Evolutionary conservation across 1,140 invertebrate species (phyloP).

Genomic region (Pararge aegeria): DNA sequence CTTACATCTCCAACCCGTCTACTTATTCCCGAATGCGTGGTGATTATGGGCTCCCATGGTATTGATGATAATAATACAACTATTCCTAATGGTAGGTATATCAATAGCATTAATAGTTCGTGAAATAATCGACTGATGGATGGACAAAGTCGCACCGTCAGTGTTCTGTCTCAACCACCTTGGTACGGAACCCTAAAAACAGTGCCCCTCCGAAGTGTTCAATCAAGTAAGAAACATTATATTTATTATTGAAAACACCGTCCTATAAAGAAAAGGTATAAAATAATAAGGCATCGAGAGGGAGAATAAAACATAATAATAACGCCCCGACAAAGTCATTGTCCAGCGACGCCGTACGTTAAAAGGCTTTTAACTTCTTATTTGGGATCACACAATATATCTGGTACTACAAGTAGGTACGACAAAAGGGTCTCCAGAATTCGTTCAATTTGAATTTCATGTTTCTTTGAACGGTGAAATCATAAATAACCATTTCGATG

Average conservation of each 20-base stretch:
- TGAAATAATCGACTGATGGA: too few species aligned
- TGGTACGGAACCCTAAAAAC: too few species aligned
- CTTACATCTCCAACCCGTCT: too few species aligned
- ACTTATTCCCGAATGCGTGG: too few species aligned
- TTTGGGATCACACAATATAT: constrained; percentile 43
- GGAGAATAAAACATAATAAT: constrained; percentile 73
- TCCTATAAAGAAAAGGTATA: constrained; percentile 66
- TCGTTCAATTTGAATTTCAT: constrained; percentile 63
- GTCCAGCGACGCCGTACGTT: constrained; percentile 43
- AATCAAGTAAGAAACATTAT: not conserved
- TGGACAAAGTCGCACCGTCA: too few species aligned
- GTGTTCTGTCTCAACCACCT: too few species aligned
- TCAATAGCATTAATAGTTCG: too few species aligned
- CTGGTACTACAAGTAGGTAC: constrained; percentile 11
- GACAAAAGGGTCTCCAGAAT: constrained; percentile 45
- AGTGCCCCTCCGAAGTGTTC: too few species aligned
- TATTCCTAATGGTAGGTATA: too few species aligned
- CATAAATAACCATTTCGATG: constrained; percentile 68
- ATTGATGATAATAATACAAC: too few species aligned
- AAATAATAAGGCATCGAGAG: constrained; percentile 68
- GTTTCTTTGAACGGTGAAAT: constrained; percentile 45
- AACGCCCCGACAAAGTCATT: constrained; percentile 47
- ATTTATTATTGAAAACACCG: constrained; percentile 49
- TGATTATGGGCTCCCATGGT: too few species aligned
- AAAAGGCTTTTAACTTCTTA: constrained; percentile 53